Conservation (phyloP, 2,113 vertebrate species). For the Notothenia coriiceps region DNA sequence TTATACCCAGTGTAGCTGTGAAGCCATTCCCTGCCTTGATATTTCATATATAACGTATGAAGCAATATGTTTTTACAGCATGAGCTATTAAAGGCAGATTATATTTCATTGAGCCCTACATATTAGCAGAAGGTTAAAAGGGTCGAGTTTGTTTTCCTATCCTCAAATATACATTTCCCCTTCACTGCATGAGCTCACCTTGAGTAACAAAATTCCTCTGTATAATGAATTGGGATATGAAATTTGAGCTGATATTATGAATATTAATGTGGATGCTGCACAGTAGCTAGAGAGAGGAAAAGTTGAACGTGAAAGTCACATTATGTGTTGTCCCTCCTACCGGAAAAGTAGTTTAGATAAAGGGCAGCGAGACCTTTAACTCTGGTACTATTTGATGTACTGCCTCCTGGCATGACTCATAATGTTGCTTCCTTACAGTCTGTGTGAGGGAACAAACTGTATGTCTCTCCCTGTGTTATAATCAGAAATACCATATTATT, state of each 20-base stretch:
- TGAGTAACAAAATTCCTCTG: conserved; percentile 56
- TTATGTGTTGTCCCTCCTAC: conserved; percentile 19
- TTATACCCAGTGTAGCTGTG: background rate
- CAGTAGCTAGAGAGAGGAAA: conserved; percentile 30
- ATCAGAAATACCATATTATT: conserved; percentile 19
- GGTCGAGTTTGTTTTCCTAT: conserved; percentile 36
- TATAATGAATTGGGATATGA: conserved; percentile 65
- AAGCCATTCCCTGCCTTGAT: background rate
- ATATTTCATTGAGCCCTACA: conserved; percentile 15
- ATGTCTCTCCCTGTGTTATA: background rate
- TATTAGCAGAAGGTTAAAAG: conserved; percentile 32
- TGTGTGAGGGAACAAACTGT: background rate
- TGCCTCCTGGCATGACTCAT: conserved; percentile 38
- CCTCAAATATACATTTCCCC: conserved; percentile 25
- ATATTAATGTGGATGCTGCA: conserved; percentile 70
- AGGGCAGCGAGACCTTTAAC: conserved; percentile 67
- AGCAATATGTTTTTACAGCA: conserved; percentile 36
- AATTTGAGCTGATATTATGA: conserved; percentile 62
- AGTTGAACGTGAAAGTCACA: conserved; percentile 23
- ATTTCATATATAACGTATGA: conserved; percentile 37
- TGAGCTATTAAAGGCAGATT: conserved; percentile 34
- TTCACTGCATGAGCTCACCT: conserved; percentile 51
- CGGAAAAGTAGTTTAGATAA: conserved; percentile 44
- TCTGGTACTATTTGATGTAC: conserved; percentile 52
- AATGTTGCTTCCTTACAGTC: background rate